These are phyloP conservation scores for Lophotriccus pileatus DNA, from an alignment of 2,797 vertebrate species.

Conservation along the genomic window DNA sequence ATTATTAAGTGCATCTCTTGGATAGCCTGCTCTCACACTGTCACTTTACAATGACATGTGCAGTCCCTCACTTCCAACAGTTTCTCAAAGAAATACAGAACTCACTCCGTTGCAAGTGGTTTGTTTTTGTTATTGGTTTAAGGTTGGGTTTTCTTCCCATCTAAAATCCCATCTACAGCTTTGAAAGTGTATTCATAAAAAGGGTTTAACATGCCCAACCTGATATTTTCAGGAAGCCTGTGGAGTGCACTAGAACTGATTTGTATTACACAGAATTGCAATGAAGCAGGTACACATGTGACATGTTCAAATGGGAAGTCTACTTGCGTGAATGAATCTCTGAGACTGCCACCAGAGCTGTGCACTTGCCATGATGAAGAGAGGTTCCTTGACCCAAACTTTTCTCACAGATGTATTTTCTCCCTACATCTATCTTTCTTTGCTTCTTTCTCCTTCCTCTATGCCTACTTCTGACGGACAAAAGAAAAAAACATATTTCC, in stretches of 20 bases:
- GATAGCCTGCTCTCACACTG: neutral
- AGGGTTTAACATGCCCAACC: neutral
- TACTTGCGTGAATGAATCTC: neutral
- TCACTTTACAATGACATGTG: neutral
- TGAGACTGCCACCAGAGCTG: neutral
- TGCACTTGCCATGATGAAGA: neutral
- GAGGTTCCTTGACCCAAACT: neutral
- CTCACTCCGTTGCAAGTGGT: neutral
- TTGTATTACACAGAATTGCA: neutral
- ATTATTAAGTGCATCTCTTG: neutral
- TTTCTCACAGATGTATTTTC: accelerated
- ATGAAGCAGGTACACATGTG: neutral
- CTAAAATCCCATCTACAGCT: neutral
- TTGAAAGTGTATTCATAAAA: neutral
- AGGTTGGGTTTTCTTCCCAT: neutral
- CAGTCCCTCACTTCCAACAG: neutral
- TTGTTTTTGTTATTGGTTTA: neutral
- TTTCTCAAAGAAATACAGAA: neutral
- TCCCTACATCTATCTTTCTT: neutral
- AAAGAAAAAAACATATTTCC: constrained; percentile 66
- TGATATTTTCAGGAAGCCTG: neutral
- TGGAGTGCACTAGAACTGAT: neutral
- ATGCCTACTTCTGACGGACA: neutral
- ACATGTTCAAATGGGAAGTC: neutral
- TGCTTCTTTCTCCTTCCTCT: neutral